Conservation (phyloP, 2,797 vertebrate genomes). For the Anguilla pacifica region DNA sequence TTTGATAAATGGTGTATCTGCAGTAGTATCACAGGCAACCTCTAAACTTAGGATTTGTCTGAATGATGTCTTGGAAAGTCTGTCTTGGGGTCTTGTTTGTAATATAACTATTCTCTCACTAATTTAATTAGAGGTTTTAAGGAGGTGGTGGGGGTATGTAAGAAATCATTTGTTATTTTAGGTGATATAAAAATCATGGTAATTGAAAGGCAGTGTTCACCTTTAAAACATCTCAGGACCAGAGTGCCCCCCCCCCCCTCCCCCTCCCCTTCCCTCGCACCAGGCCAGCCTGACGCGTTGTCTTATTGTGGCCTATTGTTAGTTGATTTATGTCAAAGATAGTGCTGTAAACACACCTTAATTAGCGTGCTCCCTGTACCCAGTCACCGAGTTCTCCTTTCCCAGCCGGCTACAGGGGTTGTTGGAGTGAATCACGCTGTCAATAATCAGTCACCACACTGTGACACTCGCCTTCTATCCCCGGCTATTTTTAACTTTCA, state of each 20-base stretch:
- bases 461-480: conserved; percentile 34
- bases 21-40: background rate
- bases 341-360: conserved; percentile 27
- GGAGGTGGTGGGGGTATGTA: background rate
- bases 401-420: conserved; percentile 20
- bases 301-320: conserved; percentile 14
- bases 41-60: background rate
- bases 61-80: background rate
- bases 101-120: background rate
- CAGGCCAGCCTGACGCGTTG: background rate
- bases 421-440: conserved; percentile 43
- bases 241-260: background rate
- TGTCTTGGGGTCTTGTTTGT: background rate
- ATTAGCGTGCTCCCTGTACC: conserved; percentile 15
- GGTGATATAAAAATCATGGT: background rate
- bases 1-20: background rate
- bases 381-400: background rate
- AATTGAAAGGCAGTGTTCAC: background rate
- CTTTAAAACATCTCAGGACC: background rate
- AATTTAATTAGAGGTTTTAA: background rate
- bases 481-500: conserved; percentile 55
- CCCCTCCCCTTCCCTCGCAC: background rate
- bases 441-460: conserved; percentile 50
- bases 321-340: conserved; percentile 18
- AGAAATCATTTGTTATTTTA: background rate